Base-by-base conservation (phyloP, 1,140 invertebrate species). In the Penaeus chinensis region DNA sequence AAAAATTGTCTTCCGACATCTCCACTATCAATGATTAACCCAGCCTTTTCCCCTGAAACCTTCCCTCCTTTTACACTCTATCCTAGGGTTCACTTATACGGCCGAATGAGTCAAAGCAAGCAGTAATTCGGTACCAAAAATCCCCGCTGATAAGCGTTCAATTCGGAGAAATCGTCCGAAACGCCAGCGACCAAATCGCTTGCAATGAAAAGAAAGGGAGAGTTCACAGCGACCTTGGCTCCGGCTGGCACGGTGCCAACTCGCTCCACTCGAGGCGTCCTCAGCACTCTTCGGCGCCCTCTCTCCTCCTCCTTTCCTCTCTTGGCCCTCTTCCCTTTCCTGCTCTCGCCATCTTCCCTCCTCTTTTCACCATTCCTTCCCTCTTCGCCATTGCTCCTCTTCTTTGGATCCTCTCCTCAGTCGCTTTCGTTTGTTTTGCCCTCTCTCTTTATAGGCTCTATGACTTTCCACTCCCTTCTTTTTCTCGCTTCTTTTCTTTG, bases 161-260 rank as follows among this genome's bases (percentile, higher is more conserved):
- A 11, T 54, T 54, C 1, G 16, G 54, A 16, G 54, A 54, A 54
- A 54, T 16, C 10, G 54, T 54, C 54, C 16, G 16, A 54, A 54
- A 8, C 54, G 11, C 16, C 54, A 11, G 11, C 54, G 54, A 54
- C 54, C 54, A 54, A 54, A 54, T 54, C 54, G 16, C 54, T 54
- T 54, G 54, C 54, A 54, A 54, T 54, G 54, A 54, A 54, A 54
- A 54, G 54, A 54, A 54, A 42, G 82, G 82, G 20, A 20, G 77
- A 27, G 69, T 74, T n/a, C 69, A 82, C 47, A 89, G 69, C 22
- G 62, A 65, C 62, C 63, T 89, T 71, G 66, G 66, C n/a, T 66
- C 13, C 11, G 16, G n/a, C n/a, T 71, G 66, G n/a, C 32, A 24
- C 32, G 10, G n/a, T 71, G 66, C n/a, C 66, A 71, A 71, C n/a